These are phyloP conservation scores for Poecile montanus DNA, from an alignment of 2,797 vertebrate genomes.

Conservation along the genomic window DNA sequence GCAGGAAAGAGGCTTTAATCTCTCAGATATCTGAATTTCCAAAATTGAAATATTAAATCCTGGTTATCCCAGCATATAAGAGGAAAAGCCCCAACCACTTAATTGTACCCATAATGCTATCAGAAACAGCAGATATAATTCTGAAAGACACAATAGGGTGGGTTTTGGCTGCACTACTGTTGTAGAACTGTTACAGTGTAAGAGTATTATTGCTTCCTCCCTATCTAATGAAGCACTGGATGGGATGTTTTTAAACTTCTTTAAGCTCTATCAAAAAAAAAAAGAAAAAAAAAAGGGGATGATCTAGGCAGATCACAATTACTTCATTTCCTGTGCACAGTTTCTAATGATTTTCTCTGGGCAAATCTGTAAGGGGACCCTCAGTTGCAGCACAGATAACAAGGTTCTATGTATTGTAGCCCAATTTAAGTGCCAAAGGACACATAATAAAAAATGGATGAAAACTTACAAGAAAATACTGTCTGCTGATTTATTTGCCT, in stretches of 20 bases:
- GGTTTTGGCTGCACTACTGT: background rate
- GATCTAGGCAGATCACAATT: constrained; percentile 7
- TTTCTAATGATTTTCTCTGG: constrained; percentile 6
- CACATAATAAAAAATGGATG: background rate
- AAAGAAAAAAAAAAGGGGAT: background rate
- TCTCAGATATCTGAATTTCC: background rate
- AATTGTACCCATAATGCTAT: background rate
- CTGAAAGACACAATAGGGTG: background rate
- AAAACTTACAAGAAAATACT: background rate
- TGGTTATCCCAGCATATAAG: background rate
- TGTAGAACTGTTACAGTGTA: background rate
- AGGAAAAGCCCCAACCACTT: background rate
- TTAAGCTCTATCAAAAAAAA: background rate
- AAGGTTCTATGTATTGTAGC: background rate
- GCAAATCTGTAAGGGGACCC: background rate
- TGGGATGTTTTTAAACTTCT: background rate
- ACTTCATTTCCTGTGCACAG: background rate
- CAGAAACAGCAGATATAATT: background rate
- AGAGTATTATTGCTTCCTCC: background rate
- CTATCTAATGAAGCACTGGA: background rate
- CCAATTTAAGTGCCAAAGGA: background rate
- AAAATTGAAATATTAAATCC: background rate
- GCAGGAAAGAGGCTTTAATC: background rate
- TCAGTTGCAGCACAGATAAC: constrained; percentile 12
- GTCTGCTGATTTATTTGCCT: background rate